Evolutionary conservation across 2,888 invertebrate species (phyloP).

Genomic region (Lochmaea crataegi): DNA sequence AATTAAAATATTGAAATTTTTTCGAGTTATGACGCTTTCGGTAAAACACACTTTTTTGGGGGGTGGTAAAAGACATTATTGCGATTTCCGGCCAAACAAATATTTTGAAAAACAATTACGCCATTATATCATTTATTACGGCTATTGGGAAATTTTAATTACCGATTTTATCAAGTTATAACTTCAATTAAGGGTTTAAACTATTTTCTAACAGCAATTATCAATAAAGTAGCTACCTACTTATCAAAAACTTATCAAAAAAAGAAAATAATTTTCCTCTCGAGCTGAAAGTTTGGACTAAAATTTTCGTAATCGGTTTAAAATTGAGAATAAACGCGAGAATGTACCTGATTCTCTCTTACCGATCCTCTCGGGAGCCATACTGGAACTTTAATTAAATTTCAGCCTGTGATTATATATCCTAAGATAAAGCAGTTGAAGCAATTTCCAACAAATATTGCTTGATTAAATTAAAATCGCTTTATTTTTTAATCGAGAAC

Average conservation of each 20-base stretch:
- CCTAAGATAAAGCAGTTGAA: constrained; percentile 60
- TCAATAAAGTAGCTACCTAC: constrained; percentile 20
- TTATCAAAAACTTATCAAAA: constrained; percentile 27
- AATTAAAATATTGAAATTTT: too few relatives aligned
- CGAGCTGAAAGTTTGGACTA: constrained; percentile 53
- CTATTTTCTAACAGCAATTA: constrained; percentile 1
- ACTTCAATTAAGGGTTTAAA: neutral
- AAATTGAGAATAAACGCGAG: constrained; percentile 58
- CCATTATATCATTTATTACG: too few relatives aligned
- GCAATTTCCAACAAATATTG: constrained; percentile 62
- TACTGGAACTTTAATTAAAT: constrained; percentile 64
- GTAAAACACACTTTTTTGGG: too few relatives aligned
- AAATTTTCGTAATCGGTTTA: constrained; percentile 65
- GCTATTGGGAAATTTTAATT: neutral
- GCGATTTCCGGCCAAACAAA: too few relatives aligned
- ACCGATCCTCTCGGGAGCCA: constrained; percentile 55
- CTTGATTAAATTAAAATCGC: constrained; percentile 62
- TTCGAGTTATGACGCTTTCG: too few relatives aligned
- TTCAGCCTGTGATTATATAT: constrained; percentile 63
- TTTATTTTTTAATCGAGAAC: constrained; percentile 56
- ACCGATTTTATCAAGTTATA: neutral
- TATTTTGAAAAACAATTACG: too few relatives aligned
- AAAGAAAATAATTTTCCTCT: constrained; percentile 28
- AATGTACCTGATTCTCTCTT: constrained; percentile 22
- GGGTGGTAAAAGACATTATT: too few relatives aligned